Evolutionary conservation across 2,888 invertebrate species (phyloP).

Genomic region (Drosophila limbata): DNA sequence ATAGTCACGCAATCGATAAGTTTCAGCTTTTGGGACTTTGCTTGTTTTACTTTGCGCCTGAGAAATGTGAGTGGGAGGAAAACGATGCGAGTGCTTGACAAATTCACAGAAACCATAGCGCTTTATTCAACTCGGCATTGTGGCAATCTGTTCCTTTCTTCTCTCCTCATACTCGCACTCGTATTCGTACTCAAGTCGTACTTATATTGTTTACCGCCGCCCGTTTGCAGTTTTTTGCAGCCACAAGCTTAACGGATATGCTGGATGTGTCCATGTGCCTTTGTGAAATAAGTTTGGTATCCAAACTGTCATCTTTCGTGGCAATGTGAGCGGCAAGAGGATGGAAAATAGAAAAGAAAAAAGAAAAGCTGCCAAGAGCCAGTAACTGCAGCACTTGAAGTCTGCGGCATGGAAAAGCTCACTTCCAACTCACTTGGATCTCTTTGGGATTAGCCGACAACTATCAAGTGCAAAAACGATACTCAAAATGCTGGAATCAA

Average conservation of each 20-base stretch:
- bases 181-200: constrained; percentile 9
- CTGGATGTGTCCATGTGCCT: constrained; percentile 57
- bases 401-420: constrained; percentile 40
- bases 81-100: constrained; percentile 45
- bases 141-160: constrained; percentile 34
- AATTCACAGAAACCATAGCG: constrained; percentile 49
- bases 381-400: constrained; percentile 55
- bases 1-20: too few species aligned
- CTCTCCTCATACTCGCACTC: constrained; percentile 11
- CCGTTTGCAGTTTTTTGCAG: constrained; percentile 59
- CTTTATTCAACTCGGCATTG: constrained; percentile 51
- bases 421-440: constrained; percentile 52
- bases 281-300: constrained; percentile 69
- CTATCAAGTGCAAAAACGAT: constrained; percentile 30
- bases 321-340: constrained; percentile 46
- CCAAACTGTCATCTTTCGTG: constrained; percentile 71
- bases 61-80: constrained; percentile 36
- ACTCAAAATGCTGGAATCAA: constrained; percentile 1
- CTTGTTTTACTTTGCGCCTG: not conserved
- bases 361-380: constrained; percentile 45
- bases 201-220: constrained; percentile 55
- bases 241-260: constrained; percentile 49
- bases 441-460: constrained; percentile 45
- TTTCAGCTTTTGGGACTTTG: too few species aligned
- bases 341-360: constrained; percentile 6